Percentiles rank a stretch among this genome's conserved stretches.
phyloP scores from a whole-genome alignment of 2,797 vertebrate species.

The Staurois parvus region DNA sequence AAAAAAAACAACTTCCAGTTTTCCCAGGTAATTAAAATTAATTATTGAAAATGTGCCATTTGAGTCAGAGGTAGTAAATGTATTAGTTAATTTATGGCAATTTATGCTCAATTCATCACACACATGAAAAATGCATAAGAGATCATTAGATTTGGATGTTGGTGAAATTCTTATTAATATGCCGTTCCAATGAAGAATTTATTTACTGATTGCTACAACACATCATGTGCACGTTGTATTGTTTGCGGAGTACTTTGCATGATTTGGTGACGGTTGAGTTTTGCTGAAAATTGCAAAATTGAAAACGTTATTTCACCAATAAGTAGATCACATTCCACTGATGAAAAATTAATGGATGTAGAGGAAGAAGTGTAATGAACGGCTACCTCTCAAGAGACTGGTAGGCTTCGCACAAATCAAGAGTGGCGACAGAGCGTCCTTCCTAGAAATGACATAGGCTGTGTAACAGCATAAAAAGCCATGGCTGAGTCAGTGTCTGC shows the following conservation, averaged over 20 bases:
- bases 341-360: slow-evolving; percentile 89
- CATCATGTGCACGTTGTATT: background rate
- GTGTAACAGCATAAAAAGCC: slow-evolving; percentile 49
- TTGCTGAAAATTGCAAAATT: slow-evolving; percentile 62
- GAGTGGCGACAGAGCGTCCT: slow-evolving; percentile 62
- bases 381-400: slow-evolving; percentile 75
- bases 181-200: slow-evolving; percentile 35
- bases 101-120: slow-evolving; percentile 32
- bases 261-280: slow-evolving; percentile 23
- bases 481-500: slow-evolving; percentile 57
- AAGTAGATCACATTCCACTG: slow-evolving; percentile 79
- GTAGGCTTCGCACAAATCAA: slow-evolving; percentile 68
- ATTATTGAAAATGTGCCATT: slow-evolving; percentile 21
- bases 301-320: slow-evolving; percentile 67
- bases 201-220: slow-evolving; percentile 63
- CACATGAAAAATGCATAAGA: slow-evolving; percentile 39
- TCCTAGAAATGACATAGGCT: slow-evolving; percentile 59
- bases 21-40: slow-evolving; percentile 38
- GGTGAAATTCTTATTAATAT: slow-evolving; percentile 11
- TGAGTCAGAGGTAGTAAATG: slow-evolving; percentile 19
- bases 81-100: slow-evolving; percentile 28
- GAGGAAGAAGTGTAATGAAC: slow-evolving; percentile 83
- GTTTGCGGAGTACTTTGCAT: slow-evolving; percentile 44
- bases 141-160: slow-evolving; percentile 24
- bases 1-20: background rate